Conservation (phyloP, 2,113 vertebrate species). For the Xerus inauris region DNA sequence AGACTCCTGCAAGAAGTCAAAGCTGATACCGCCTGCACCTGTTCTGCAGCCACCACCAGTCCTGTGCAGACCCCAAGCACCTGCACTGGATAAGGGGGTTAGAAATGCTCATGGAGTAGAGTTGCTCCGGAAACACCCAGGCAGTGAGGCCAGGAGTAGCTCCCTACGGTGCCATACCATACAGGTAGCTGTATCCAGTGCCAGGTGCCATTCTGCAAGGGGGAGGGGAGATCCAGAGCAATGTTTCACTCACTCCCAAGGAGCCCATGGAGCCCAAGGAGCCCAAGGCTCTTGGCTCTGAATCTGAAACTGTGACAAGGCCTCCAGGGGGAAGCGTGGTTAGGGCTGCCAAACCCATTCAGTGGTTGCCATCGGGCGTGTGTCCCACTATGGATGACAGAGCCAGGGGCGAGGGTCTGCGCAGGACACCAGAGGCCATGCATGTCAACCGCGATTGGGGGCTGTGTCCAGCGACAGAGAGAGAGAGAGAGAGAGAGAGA, state of each 20-base stretch:
- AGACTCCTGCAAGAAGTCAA: neutral
- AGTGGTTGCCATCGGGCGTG: neutral
- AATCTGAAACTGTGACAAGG: constrained; percentile 52
- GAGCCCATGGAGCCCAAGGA: neutral
- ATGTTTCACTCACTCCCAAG: constrained; percentile 30
- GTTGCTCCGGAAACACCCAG: constrained; percentile 40
- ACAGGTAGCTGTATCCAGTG: neutral
- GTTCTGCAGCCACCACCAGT: neutral
- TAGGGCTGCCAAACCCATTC: neutral
- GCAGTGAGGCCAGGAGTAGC: constrained; percentile 21
- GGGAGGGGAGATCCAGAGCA: neutral
- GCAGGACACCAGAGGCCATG: neutral
- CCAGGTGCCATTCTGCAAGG: constrained; percentile 39
- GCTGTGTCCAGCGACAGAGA: constrained; percentile 45
- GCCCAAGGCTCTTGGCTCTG: neutral
- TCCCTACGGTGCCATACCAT: neutral
- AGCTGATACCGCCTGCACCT: constrained; percentile 44
- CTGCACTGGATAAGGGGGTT: neutral
- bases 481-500: neutral
- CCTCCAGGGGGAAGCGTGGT: constrained; percentile 23
- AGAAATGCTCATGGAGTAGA: neutral
- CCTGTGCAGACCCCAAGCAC: neutral
- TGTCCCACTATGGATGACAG: neutral
- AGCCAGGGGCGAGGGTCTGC: neutral
- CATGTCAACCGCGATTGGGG: neutral